A percentile compares a stretch with the other conserved stretches of the same genome.
Evolutionary conservation across 2,797 vertebrate species (phyloP).

Genomic region (Muraenolepis orangiensis): DNA sequence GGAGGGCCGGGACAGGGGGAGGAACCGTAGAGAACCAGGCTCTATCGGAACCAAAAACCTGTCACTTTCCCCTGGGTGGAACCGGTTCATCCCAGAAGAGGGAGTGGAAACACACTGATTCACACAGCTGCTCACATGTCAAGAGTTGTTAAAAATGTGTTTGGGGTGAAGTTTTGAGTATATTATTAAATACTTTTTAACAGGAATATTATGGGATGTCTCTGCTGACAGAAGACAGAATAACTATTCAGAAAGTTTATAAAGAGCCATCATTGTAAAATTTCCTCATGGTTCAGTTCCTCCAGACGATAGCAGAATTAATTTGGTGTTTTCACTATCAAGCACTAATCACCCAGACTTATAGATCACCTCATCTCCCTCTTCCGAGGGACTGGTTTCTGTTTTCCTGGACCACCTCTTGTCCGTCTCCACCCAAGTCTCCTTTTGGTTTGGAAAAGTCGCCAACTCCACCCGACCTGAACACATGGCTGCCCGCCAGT

Average conservation of each 20-base stretch:
- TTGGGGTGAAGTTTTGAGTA: background rate
- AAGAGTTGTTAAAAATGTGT: background rate
- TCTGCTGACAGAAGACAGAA: background rate
- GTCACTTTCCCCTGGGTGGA: background rate
- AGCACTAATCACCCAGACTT: background rate
- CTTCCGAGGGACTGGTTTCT: background rate
- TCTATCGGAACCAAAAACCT: background rate
- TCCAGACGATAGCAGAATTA: background rate
- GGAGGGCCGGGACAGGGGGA: background rate
- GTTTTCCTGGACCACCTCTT: constrained; percentile 57
- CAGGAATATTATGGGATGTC: background rate
- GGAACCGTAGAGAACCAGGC: no score
- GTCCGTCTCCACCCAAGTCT: constrained; percentile 49
- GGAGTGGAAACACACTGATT: background rate
- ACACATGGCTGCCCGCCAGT: constrained; percentile 18
- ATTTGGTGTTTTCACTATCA: background rate
- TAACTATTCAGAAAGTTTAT: background rate
- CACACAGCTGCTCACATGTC: background rate
- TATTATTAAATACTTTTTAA: background rate
- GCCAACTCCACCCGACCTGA: constrained; percentile 44
- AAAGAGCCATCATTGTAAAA: background rate
- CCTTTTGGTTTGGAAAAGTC: constrained; percentile 65
- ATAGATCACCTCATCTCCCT: background rate
- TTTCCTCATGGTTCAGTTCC: background rate
- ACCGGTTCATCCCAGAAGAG: background rate